Percentiles rank a stretch among this genome's conserved stretches.
These are phyloP conservation scores for Bolinopsis microptera DNA, from an alignment of 37 sponge, comb jelly and placozoan species.

Conservation along the genomic window DNA sequence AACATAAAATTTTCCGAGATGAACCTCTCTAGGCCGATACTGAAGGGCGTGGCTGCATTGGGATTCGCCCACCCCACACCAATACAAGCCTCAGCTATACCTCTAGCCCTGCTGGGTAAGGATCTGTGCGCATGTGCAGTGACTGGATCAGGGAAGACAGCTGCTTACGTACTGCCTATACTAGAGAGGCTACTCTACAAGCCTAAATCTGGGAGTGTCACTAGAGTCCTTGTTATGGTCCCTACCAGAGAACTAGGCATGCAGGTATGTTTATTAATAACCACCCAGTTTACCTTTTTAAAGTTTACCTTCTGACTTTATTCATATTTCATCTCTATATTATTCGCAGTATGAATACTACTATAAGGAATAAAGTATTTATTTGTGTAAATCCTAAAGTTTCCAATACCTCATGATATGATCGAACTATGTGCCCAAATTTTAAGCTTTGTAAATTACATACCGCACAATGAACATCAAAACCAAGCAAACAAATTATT, in stretches of 20 bases:
- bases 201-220: conserved; percentile 69
- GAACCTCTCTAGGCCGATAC: conserved; percentile 93
- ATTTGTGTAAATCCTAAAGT: no score
- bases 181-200: conserved; percentile 91
- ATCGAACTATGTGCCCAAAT: no score
- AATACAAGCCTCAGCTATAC: conserved; percentile 89
- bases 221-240: conserved; percentile 85
- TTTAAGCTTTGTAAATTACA: no score
- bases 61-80: conserved; percentile 95
- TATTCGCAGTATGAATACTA: no score
- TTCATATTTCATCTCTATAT: no score
- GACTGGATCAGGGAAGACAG: conserved; percentile 99
- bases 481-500: no score
- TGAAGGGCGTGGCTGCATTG: conserved; percentile 80
- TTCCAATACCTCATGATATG: no score
- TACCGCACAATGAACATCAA: no score
- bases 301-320: background rate
- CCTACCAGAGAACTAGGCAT: conserved; percentile 97
- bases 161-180: conserved; percentile 93
- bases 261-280: conserved; percentile 72
- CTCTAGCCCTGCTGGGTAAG: conserved; percentile 96
- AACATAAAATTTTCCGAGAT: conserved; percentile 87
- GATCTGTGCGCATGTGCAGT: conserved; percentile 99
- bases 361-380: no score
- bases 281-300: no score